Evolutionary conservation across 1,140 invertebrate genomes (phyloP).

Genomic region (Danaus plexippus): DNA sequence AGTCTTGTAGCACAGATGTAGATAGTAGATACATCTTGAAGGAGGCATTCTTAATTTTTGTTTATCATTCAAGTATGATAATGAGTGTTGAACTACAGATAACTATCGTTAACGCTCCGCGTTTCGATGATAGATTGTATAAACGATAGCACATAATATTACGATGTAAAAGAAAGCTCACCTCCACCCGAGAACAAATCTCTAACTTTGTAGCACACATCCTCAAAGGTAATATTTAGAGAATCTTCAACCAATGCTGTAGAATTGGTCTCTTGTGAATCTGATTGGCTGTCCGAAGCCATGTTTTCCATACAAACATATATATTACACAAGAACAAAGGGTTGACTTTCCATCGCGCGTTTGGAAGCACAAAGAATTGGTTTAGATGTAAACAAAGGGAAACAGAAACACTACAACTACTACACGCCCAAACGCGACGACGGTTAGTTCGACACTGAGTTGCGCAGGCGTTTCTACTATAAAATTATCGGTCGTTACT

Average conservation of each 20-base stretch:
- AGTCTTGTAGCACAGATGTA: no score
- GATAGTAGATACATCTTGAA: no score
- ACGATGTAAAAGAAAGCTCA: constrained; percentile 27
- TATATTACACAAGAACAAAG: constrained; percentile 37
- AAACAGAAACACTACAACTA: constrained; percentile 14
- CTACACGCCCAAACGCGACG: constrained; percentile 27
- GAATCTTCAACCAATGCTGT: constrained; percentile 48
- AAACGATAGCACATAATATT: constrained; percentile 9
- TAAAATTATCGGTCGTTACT: constrained; percentile 43
- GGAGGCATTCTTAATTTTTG: background rate
- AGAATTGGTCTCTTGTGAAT: constrained; percentile 53
- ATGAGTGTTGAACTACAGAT: constrained; percentile 30
- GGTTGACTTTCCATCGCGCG: constrained; percentile 41
- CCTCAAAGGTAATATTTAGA: constrained; percentile 55
- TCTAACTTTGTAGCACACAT: constrained; percentile 48
- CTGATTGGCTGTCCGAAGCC: constrained; percentile 46
- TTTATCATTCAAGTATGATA: constrained; percentile 32
- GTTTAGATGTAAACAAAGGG: constrained; percentile 51
- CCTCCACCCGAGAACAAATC: constrained; percentile 43
- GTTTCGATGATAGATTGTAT: background rate
- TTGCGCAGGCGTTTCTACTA: constrained; percentile 27
- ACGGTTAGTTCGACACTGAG: constrained; percentile 25
- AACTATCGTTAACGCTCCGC: constrained; percentile 17
- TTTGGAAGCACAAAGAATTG: constrained; percentile 45
- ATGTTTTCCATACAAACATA: constrained; percentile 39